phyloP scores from a whole-genome alignment of 2,797 vertebrate species.

The Takifugu ocellatus region DNA sequence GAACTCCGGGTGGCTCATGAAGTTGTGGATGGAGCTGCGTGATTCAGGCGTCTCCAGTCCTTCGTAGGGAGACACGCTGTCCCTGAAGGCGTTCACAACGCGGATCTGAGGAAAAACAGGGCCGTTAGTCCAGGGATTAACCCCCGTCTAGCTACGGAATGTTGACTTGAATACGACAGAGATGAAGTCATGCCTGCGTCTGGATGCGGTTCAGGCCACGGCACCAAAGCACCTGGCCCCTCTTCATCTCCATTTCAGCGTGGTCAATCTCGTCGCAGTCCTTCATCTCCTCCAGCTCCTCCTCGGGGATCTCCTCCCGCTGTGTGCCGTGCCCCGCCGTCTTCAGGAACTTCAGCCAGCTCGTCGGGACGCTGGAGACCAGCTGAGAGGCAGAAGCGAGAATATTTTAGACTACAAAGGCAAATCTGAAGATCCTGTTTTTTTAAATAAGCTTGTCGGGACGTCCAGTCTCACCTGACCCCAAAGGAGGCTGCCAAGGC shows the following conservation, averaged over 20 bases:
- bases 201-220: constrained; percentile 93
- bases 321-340: constrained; percentile 91
- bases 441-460: too few relatives aligned
- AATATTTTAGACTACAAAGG: constrained; percentile 2
- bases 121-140: neutral
- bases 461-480: constrained; percentile 82
- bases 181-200: constrained; percentile 83
- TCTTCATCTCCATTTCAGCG: constrained; percentile 89
- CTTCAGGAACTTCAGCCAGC: constrained; percentile 91
- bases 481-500: constrained; percentile 92
- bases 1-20: constrained; percentile 98
- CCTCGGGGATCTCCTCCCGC: constrained; percentile 90
- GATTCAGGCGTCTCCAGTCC: constrained; percentile 96
- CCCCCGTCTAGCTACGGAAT: too few relatives aligned
- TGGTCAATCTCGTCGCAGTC: constrained; percentile 94
- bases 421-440: too few relatives aligned
- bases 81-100: constrained; percentile 97
- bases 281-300: constrained; percentile 86
- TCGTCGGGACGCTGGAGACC: constrained; percentile 90
- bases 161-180: too few relatives aligned
- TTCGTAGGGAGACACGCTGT: constrained; percentile 91
- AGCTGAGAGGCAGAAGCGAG: constrained; percentile 69
- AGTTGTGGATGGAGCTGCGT: constrained; percentile 99
- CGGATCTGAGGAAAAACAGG: constrained; percentile 81
- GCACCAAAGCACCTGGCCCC: constrained; percentile 95